Percentiles rank a stretch among this genome's conserved stretches.
Conservation (phyloP, 2,113 vertebrate species). For the Melanostigma gelatinosum region DNA sequence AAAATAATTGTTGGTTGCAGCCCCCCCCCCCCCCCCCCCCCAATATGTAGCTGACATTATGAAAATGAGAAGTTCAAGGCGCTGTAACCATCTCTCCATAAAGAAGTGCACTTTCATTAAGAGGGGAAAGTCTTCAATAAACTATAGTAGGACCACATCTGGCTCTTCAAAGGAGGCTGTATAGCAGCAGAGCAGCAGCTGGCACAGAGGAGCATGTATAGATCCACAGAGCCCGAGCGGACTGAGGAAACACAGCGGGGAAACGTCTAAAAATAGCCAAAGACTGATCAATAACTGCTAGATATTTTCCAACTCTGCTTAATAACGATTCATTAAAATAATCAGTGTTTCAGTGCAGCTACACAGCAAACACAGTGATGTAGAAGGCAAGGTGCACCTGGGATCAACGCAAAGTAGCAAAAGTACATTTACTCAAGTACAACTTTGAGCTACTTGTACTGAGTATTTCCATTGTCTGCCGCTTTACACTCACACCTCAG, state of each 20-base stretch:
- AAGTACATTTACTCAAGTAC: not conserved
- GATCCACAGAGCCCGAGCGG: conserved; percentile 47
- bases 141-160: conserved; percentile 26
- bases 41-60: not conserved
- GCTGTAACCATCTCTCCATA: not conserved
- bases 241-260: conserved; percentile 41
- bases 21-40: too few species aligned
- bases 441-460: not conserved
- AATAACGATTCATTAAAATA: conserved; percentile 13
- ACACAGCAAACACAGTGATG: not conserved
- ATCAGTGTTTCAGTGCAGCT: not conserved
- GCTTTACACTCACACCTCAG: not conserved
- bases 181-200: conserved; percentile 42
- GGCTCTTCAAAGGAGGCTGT: conserved; percentile 34
- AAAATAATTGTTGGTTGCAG: not conserved
- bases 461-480: not conserved
- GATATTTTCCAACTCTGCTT: conserved; percentile 27
- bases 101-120: conserved; percentile 4
- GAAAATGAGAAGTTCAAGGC: not conserved
- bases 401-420: too few species aligned
- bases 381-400: not conserved
- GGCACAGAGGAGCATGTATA: conserved; percentile 59
- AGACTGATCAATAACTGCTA: conserved; percentile 65
- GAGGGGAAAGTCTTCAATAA: not conserved
- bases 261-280: conserved; percentile 66